Evolutionary conservation across 2,888 invertebrate genomes (phyloP).

Genomic region (Lasioglossum leucozonium): DNA sequence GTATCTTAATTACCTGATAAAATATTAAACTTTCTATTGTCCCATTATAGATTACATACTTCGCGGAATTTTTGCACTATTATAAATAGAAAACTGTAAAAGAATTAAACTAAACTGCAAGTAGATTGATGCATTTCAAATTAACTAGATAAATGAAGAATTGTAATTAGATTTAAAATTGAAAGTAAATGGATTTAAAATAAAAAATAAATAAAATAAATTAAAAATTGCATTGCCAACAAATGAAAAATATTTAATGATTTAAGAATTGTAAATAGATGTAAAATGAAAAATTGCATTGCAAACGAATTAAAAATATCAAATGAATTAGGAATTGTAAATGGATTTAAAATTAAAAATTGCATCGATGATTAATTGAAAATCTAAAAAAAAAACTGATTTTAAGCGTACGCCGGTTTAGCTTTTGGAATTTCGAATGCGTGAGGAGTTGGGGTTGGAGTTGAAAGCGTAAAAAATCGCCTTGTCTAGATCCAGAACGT

Average conservation of each 20-base stretch:
- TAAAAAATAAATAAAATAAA: too few relatives aligned
- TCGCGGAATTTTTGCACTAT: too few relatives aligned
- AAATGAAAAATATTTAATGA: too few relatives aligned
- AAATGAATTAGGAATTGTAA: too few relatives aligned
- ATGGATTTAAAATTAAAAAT: too few relatives aligned
- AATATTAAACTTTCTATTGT: constrained; percentile 2
- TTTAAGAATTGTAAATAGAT: too few relatives aligned
- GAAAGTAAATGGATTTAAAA: too few relatives aligned
- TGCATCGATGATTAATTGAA: background rate
- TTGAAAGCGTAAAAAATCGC: constrained; percentile 18
- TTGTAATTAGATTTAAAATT: background rate
- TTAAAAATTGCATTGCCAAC: too few relatives aligned
- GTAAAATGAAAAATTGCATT: too few relatives aligned
- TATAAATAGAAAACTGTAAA: too few relatives aligned
- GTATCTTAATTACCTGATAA: background rate
- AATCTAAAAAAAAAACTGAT: background rate
- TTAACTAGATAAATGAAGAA: background rate
- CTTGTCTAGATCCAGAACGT: background rate
- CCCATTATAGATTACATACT: background rate
- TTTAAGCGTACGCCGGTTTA: background rate
- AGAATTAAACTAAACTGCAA: too few relatives aligned
- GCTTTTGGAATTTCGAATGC: background rate
- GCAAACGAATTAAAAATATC: too few relatives aligned
- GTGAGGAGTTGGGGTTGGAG: background rate
- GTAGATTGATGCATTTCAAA: background rate